These are phyloP conservation scores for Percina caprodes DNA, from an alignment of 2,113 vertebrate species.

Conservation along the genomic window DNA sequence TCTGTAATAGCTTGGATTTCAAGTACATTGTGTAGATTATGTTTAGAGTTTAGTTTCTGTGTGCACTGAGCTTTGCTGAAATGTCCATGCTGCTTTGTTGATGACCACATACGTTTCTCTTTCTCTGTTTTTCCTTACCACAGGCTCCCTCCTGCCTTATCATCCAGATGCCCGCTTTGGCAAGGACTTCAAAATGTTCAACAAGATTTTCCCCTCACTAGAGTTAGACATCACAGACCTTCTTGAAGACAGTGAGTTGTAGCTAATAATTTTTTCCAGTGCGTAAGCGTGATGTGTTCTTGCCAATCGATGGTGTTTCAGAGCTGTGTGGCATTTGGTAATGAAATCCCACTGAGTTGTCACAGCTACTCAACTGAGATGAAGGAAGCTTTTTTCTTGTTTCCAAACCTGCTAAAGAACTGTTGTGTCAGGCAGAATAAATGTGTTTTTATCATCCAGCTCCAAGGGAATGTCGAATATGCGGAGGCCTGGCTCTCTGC, in stretches of 20 bases:
- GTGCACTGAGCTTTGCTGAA: constrained; percentile 6
- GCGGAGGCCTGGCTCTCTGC: constrained; percentile 93
- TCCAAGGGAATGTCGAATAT: constrained; percentile 96
- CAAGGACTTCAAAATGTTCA: constrained; percentile 99
- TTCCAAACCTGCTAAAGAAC: constrained; percentile 36
- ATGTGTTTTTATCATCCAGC: constrained; percentile 80
- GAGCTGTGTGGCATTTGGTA: constrained; percentile 37
- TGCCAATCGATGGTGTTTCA: constrained; percentile 31
- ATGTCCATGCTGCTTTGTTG: constrained; percentile 18
- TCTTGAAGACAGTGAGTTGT: constrained; percentile 97
- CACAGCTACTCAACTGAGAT: constrained; percentile 48
- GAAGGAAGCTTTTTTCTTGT: constrained; percentile 30
- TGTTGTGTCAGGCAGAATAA: constrained; percentile 28
- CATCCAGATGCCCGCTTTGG: constrained; percentile 99
- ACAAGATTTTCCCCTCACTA: constrained; percentile 98
- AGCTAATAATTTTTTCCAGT: constrained; percentile 15
- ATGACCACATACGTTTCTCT: constrained; percentile 16
- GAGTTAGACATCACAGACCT: constrained; percentile 99
- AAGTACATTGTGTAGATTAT: background rate
- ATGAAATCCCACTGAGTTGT: constrained; percentile 54
- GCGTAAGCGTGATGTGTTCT: constrained; percentile 29
- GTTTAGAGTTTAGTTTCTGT: constrained; percentile 5
- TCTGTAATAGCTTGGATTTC: background rate
- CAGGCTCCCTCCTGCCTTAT: constrained; percentile 99
- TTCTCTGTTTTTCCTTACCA: constrained; percentile 34